phyloP scores from a whole-genome alignment of 2,113 vertebrate genomes.

The Triplophysa dalaica region DNA sequence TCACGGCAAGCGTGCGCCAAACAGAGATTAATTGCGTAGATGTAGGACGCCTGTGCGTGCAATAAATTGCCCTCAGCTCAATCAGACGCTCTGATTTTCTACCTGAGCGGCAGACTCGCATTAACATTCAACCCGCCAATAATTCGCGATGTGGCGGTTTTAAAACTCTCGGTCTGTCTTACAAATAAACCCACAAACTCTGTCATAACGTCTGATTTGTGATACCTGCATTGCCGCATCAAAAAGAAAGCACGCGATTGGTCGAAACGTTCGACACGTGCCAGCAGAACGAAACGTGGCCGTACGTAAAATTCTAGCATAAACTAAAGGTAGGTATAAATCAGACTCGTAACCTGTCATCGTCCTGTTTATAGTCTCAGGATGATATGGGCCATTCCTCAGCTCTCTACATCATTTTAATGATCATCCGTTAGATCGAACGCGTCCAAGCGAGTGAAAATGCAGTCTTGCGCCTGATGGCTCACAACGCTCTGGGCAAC shows the following conservation, averaged over 20 bases:
- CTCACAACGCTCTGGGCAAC: not conserved
- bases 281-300: not conserved
- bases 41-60: not conserved
- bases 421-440: constrained; percentile 17
- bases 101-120: not conserved
- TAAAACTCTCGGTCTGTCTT: not conserved
- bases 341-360: constrained; percentile 31
- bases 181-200: constrained; percentile 11
- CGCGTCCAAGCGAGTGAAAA: constrained; percentile 22
- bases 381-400: constrained; percentile 15
- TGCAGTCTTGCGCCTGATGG: constrained; percentile 19
- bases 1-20: constrained; percentile 32
- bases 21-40: constrained; percentile 30
- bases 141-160: constrained; percentile 10
- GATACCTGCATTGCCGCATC: not conserved
- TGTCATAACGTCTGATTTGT: constrained; percentile 25
- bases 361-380: constrained; percentile 24
- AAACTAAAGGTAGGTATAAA: constrained; percentile 23
- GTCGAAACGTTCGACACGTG: not conserved
- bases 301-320: not conserved
- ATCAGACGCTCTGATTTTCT: not conserved
- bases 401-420: constrained; percentile 35
- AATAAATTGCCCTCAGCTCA: constrained; percentile 21
- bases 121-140: not conserved
- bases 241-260: not conserved